These are phyloP conservation scores for Ladona fulva DNA, from an alignment of 1,140 invertebrate genomes.

Conservation along the genomic window DNA sequence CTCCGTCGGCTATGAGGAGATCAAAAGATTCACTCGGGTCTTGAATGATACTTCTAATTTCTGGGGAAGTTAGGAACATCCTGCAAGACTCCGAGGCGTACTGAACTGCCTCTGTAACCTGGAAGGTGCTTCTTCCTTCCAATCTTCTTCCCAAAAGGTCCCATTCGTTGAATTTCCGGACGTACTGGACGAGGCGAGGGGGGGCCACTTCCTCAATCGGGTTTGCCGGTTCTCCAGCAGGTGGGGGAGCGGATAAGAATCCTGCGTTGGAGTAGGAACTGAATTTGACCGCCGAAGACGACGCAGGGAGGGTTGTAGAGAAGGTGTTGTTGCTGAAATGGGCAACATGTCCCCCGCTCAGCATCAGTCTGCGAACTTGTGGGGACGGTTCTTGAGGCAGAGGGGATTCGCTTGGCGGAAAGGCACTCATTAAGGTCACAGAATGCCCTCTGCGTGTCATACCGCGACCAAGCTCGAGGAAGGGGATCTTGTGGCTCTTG, in stretches of 20 bases:
- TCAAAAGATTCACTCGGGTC: conserved; percentile 49
- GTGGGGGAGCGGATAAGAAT: background rate
- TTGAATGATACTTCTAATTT: conserved; percentile 45
- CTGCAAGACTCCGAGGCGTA: conserved; percentile 69
- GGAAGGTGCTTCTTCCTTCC: conserved; percentile 58
- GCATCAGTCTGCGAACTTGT: conserved; percentile 30
- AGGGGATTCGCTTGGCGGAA: conserved; percentile 34
- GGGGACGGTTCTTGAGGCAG: conserved; percentile 30
- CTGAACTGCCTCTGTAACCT: conserved; percentile 54
- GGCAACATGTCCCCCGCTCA: conserved; percentile 27
- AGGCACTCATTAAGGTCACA: conserved; percentile 62
- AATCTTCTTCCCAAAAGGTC: conserved; percentile 63
- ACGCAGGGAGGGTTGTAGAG: background rate
- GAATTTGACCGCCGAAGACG: background rate
- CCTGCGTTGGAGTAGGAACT: background rate
- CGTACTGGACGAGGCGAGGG: conserved; percentile 52
- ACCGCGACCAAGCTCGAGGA: conserved; percentile 38
- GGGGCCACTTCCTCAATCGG: conserved; percentile 46
- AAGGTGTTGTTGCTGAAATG: background rate
- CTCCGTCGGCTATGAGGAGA: conserved; percentile 61
- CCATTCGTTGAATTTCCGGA: conserved; percentile 61
- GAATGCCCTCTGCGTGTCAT: conserved; percentile 52
- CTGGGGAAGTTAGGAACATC: conserved; percentile 52
- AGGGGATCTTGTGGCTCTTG: conserved; percentile 72
- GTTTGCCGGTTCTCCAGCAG: background rate